phyloP scores from a whole-genome alignment of 53 echinoderm and acorn worm genomes.

The Luidia sarsii region DNA sequence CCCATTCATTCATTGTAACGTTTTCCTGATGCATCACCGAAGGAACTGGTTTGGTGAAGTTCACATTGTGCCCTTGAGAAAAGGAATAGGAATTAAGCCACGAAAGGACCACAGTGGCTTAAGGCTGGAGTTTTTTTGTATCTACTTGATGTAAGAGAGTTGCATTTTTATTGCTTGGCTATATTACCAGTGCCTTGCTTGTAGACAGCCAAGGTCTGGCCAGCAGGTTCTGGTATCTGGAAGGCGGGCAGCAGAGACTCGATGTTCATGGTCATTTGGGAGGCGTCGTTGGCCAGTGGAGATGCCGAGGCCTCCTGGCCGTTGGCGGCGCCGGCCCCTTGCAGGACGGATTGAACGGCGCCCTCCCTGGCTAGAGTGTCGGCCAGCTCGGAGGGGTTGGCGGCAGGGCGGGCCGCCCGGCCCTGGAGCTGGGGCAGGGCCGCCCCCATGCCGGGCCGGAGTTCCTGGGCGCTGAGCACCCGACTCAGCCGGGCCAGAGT shows the following conservation, averaged over 20 bases:
- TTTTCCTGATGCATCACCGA: too few species aligned
- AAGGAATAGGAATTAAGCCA: too few species aligned
- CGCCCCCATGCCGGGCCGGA: constrained; percentile 28
- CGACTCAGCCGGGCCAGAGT: constrained; percentile 32
- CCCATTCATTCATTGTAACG: too few species aligned
- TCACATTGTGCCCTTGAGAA: too few species aligned
- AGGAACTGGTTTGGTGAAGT: too few species aligned
- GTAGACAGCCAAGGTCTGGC: constrained; percentile 25
- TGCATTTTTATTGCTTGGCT: background rate
- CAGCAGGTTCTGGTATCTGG: constrained; percentile 12
- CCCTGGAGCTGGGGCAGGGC: constrained; percentile 29
- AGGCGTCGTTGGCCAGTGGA: constrained; percentile 15
- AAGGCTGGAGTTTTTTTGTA: too few species aligned
- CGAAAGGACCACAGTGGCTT: too few species aligned
- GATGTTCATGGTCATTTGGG: constrained; percentile 39
- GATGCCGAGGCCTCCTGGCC: constrained; percentile 28
- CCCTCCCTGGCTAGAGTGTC: constrained; percentile 16
- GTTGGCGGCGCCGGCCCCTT: constrained; percentile 1
- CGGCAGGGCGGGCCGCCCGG: constrained; percentile 1
- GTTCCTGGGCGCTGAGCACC: constrained; percentile 26
- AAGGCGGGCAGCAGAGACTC: constrained; percentile 32
- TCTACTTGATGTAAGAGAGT: too few species aligned
- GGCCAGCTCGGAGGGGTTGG: constrained; percentile 27
- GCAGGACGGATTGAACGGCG: constrained; percentile 12
- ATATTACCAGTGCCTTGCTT: constrained; percentile 5